A percentile compares a stretch with the other conserved stretches of the same genome.
phyloP scores from a whole-genome alignment of 2,113 vertebrate genomes.

The Salvelinus fontinalis region DNA sequence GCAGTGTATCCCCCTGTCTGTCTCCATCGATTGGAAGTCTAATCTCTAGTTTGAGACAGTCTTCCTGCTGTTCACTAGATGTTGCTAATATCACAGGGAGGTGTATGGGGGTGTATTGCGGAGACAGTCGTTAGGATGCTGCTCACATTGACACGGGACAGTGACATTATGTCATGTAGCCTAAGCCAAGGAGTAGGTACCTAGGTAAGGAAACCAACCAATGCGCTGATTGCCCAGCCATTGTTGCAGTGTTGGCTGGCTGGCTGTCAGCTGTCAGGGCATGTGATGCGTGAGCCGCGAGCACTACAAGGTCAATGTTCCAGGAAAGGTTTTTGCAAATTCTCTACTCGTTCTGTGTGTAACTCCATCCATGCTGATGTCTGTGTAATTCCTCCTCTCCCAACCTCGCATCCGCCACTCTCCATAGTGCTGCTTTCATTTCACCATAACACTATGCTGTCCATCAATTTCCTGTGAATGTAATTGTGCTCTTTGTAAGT shows the following conservation, averaged over 20 bases:
- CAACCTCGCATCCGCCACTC: neutral
- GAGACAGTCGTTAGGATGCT: too few relatives aligned
- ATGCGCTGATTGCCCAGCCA: slow-evolving; percentile 2
- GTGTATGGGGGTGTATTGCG: too few relatives aligned
- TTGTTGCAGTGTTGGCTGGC: slow-evolving; percentile 13
- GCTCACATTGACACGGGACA: too few relatives aligned
- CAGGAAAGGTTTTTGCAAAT: neutral
- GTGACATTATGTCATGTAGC: slow-evolving; percentile 16
- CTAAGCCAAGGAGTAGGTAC: slow-evolving; percentile 24
- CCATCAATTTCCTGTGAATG: neutral
- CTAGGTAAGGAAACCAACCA: slow-evolving; percentile 10
- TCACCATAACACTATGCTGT: neutral
- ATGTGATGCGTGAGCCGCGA: neutral
- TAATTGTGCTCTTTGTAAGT: neutral
- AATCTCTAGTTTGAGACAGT: too few relatives aligned
- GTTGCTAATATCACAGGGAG: too few relatives aligned
- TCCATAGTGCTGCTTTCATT: neutral
- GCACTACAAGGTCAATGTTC: slow-evolving; percentile 19
- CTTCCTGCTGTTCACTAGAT: too few relatives aligned
- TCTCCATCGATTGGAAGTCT: neutral
- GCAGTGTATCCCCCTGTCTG: neutral
- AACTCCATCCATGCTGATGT: too few relatives aligned
- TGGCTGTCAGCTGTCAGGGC: slow-evolving; percentile 19
- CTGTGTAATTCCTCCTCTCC: neutral
- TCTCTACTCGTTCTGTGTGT: neutral